Conservation (phyloP, 2,113 vertebrate genomes). For the Cavia aperea region DNA sequence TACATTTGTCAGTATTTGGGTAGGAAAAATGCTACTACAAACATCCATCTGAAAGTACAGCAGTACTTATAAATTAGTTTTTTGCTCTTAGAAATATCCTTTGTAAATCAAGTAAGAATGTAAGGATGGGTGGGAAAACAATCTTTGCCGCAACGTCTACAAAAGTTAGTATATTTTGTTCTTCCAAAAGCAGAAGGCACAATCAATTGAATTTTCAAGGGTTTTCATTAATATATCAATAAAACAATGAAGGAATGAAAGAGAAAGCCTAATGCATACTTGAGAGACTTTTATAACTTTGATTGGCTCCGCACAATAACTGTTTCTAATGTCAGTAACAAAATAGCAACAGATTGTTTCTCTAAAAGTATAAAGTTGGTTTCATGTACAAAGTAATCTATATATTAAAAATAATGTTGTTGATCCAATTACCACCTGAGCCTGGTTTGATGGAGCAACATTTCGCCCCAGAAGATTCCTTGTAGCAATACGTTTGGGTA, state of each 20-base stretch:
- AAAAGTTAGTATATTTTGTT: not conserved
- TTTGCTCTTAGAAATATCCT: not conserved
- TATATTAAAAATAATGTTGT: not conserved
- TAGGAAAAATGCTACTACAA: not conserved
- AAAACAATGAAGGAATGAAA: not conserved
- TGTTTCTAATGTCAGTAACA: not conserved
- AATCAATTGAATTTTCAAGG: not conserved
- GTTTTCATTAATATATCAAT: not conserved
- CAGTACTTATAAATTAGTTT: not conserved
- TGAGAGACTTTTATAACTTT: not conserved
- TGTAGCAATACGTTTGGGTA: not conserved
- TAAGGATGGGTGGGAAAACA: not conserved
- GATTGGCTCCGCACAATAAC: not conserved
- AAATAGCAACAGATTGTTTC: not conserved
- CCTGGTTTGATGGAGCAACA: not conserved
- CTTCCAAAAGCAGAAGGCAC: not conserved
- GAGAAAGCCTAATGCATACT: not conserved
- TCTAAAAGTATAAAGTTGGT: not conserved
- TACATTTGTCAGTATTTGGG: not conserved
- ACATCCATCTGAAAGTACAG: slow-evolving; percentile 1
- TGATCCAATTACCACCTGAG: not conserved
- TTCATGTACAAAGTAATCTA: not conserved
- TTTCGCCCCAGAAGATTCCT: not conserved
- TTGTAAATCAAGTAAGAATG: not conserved
- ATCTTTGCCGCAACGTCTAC: not conserved